Percentiles rank a stretch among this genome's conserved stretches.
Evolutionary conservation across 2,113 vertebrate genomes (phyloP).

Genomic region (Heliornis fulica): DNA sequence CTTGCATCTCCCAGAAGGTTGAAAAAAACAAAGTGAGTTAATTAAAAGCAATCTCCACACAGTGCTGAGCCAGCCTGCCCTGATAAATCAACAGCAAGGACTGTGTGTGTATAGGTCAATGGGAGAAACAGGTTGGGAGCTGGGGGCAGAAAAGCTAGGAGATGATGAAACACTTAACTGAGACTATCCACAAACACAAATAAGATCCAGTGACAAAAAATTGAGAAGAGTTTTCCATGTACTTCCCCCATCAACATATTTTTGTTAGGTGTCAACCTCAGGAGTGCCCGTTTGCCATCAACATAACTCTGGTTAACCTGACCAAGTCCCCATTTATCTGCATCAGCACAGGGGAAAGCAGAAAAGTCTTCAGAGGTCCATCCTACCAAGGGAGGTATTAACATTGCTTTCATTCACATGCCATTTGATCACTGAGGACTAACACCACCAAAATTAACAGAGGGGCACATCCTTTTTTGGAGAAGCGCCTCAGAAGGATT

Average conservation of each 20-base stretch:
- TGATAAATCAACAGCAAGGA: constrained; percentile 77
- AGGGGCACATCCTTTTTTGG: background rate
- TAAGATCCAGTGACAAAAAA: constrained; percentile 15
- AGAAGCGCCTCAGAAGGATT: background rate
- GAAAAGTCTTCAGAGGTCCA: background rate
- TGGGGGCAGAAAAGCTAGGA: background rate
- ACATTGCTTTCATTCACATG: background rate
- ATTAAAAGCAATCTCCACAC: constrained; percentile 80
- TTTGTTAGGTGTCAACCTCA: background rate
- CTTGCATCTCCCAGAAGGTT: constrained; percentile 78
- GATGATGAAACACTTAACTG: constrained; percentile 6
- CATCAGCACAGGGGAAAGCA: background rate
- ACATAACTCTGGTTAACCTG: background rate
- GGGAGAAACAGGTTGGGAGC: constrained; percentile 40
- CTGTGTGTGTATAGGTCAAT: constrained; percentile 60
- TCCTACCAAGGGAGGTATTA: background rate
- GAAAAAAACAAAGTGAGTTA: constrained; percentile 78
- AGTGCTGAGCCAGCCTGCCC: constrained; percentile 73
- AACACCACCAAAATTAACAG: background rate
- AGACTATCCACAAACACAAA: background rate
- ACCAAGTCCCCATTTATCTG: background rate
- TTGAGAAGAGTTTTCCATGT: background rate
- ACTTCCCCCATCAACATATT: background rate
- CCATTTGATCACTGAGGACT: background rate
- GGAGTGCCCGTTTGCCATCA: background rate